phyloP scores from a whole-genome alignment of 2,888 invertebrate species.

The Hemicrepidius hirtus region DNA sequence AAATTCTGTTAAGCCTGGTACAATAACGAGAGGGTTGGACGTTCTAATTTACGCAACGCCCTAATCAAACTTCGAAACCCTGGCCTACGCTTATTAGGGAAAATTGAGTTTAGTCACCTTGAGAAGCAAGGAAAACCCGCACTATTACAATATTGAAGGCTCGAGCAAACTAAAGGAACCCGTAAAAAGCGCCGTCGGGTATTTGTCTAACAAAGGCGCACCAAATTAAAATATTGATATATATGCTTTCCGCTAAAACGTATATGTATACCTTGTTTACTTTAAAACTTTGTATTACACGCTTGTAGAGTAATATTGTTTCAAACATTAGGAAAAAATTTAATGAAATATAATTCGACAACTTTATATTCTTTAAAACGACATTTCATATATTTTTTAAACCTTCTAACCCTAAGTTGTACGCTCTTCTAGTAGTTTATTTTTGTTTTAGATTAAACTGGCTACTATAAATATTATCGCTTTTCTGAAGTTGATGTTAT shows the following conservation, averaged over 20 bases:
- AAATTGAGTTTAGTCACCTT: constrained; percentile 32
- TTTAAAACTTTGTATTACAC: constrained; percentile 16
- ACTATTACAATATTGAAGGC: constrained; percentile 27
- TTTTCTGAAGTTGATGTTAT: too few relatives aligned
- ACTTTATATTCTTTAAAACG: not conserved
- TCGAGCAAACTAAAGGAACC: constrained; percentile 23
- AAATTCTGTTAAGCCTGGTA: constrained; percentile 15
- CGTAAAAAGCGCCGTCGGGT: constrained; percentile 30
- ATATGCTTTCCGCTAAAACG: constrained; percentile 28
- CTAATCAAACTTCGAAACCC: constrained; percentile 29
- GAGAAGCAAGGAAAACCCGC: constrained; percentile 17
- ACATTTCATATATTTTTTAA: not conserved
- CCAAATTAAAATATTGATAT: constrained; percentile 46
- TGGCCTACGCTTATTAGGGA: constrained; percentile 26
- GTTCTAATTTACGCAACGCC: constrained; percentile 24
- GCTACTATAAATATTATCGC: too few relatives aligned
- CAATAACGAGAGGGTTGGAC: constrained; percentile 26
- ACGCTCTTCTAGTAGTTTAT: too few relatives aligned
- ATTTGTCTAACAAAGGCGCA: constrained; percentile 39
- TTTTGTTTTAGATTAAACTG: too few relatives aligned
- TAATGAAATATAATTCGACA: not conserved
- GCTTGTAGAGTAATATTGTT: not conserved
- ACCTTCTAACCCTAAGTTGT: too few relatives aligned
- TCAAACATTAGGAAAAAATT: not conserved
- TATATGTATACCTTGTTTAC: constrained; percentile 6